Evolutionary conservation across 2,113 vertebrate genomes (phyloP).

Genomic region (Gasterosteus nipponicus): DNA sequence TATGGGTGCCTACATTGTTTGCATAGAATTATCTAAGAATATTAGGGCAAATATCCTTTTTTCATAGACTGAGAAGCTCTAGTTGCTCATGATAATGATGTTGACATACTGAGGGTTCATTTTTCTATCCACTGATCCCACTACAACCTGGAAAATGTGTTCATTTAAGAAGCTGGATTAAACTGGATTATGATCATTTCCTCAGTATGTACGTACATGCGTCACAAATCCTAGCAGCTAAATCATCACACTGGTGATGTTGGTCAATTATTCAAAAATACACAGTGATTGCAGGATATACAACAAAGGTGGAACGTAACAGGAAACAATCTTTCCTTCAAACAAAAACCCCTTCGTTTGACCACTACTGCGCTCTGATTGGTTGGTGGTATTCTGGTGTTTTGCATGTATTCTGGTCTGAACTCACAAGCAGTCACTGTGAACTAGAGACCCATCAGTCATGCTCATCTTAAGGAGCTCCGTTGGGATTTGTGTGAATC

Average conservation of each 20-base stretch:
- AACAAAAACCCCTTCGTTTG: neutral
- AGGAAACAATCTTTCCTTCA: neutral
- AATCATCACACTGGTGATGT: neutral
- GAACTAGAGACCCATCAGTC: neutral
- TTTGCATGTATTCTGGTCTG: neutral
- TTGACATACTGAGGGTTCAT: neutral
- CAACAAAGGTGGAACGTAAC: neutral
- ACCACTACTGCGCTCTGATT: neutral
- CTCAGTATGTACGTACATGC: too few species aligned
- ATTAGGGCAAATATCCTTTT: neutral
- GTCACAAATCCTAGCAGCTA: neutral
- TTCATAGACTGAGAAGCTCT: neutral
- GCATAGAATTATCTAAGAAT: neutral
- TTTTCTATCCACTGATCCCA: neutral
- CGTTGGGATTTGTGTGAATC: constrained; percentile 10
- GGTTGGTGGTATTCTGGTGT: neutral
- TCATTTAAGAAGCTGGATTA: neutral
- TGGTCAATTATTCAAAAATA: neutral
- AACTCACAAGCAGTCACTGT: constrained; percentile 8
- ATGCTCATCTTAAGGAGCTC: neutral
- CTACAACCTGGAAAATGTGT: neutral
- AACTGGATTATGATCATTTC: neutral
- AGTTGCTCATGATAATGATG: neutral
- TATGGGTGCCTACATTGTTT: neutral
- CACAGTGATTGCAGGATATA: neutral